Conservation (phyloP, 2,888 invertebrate species). For the Muscina levida region DNA sequence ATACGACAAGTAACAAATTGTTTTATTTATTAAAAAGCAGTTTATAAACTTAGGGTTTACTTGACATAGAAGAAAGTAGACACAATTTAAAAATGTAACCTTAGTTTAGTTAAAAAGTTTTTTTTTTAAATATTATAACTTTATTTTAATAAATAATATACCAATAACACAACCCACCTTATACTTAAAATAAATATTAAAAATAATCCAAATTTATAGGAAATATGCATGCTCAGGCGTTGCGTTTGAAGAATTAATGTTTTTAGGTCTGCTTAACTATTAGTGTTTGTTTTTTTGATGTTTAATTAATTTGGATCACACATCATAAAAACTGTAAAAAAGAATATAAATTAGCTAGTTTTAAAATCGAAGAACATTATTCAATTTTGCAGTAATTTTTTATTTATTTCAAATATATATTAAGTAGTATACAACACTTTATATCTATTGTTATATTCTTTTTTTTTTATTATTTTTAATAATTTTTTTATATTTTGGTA, state of each 20-base stretch:
- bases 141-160: background rate
- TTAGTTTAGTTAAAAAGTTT: too few species aligned
- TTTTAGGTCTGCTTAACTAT: background rate
- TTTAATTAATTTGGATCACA: background rate
- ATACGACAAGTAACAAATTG: too few species aligned
- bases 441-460: conserved; percentile 52
- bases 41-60: too few species aligned
- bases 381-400: conserved; percentile 33
- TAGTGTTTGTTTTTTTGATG: conserved; percentile 37
- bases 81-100: too few species aligned
- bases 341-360: too few species aligned
- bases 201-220: conserved; percentile 78
- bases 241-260: conserved; percentile 6
- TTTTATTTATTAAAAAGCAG: too few species aligned
- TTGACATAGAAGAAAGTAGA: too few species aligned
- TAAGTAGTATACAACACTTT: too few species aligned
- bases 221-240: conserved; percentile 73
- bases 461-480: background rate
- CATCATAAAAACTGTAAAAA: too few species aligned
- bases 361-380: too few species aligned
- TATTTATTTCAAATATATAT: conserved; percentile 31
- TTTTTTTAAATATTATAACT: too few species aligned
- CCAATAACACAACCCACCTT: conserved; percentile 71
- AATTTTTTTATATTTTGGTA: conserved; percentile 1
- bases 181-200: conserved; percentile 77